These are phyloP conservation scores for Macrophya alboannulata DNA, from an alignment of 2,888 invertebrate genomes.

Conservation along the genomic window DNA sequence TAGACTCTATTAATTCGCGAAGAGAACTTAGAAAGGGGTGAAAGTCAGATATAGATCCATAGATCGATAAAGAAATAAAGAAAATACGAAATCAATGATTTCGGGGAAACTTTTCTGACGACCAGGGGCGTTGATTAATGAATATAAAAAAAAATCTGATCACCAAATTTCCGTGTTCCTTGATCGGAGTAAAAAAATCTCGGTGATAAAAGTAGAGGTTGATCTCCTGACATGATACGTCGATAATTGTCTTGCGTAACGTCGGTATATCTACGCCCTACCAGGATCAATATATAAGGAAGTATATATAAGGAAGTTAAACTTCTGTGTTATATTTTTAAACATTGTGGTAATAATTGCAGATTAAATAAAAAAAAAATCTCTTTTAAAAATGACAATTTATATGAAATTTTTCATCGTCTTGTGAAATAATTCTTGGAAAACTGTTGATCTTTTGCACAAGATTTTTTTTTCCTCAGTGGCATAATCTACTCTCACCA, in stretches of 20 bases:
- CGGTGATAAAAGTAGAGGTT: neutral
- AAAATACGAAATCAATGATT: too few species aligned
- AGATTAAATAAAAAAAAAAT: neutral
- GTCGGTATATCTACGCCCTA: neutral
- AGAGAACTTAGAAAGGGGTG: neutral
- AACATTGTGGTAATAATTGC: neutral
- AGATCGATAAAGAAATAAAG: neutral
- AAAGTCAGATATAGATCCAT: neutral
- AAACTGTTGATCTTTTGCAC: neutral
- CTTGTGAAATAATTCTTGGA: neutral
- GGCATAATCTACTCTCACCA: conserved; percentile 51
- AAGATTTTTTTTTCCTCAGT: conserved; percentile 21
- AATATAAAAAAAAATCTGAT: neutral
- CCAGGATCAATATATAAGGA: neutral
- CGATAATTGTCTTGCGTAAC: neutral
- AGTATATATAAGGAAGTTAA: neutral
- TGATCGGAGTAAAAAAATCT: neutral
- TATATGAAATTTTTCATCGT: too few species aligned
- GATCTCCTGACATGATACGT: neutral
- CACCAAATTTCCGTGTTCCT: neutral
- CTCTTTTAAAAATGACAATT: too few species aligned
- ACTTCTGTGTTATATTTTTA: neutral
- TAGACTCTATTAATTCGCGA: too few species aligned
- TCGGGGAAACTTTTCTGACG: too few species aligned
- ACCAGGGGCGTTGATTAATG: too few species aligned